phyloP scores from a whole-genome alignment of 2,113 vertebrate species.

The Oriolus oriolus region DNA sequence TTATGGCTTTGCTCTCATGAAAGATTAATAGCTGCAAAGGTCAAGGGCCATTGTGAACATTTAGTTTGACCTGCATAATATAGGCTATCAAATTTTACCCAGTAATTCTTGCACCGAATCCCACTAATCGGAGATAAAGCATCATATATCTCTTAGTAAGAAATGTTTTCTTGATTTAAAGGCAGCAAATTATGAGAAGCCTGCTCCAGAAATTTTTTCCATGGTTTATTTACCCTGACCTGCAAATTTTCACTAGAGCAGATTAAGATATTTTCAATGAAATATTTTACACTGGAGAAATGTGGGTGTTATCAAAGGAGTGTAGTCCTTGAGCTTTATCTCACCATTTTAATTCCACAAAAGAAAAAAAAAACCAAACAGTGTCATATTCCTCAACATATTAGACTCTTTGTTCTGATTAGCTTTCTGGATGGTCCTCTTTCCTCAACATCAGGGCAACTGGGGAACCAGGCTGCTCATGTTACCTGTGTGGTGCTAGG shows the following conservation, averaged over 20 bases:
- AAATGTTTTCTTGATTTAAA: not conserved
- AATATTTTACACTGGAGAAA: not conserved
- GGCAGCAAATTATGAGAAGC: not conserved
- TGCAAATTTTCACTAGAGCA: not conserved
- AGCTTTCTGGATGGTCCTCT: not conserved
- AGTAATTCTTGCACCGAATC: not conserved
- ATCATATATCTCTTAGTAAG: not conserved
- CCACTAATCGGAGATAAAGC: not conserved
- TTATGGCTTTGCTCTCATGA: slow-evolving; percentile 3
- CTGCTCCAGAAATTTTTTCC: not conserved
- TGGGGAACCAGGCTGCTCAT: not conserved
- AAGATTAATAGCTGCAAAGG: slow-evolving; percentile 23
- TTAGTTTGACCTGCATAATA: not conserved
- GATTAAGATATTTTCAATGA: not conserved
- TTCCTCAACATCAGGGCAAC: not conserved
- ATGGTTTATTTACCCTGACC: not conserved
- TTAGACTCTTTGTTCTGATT: not conserved
- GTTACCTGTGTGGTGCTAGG: not conserved
- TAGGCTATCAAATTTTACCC: not conserved
- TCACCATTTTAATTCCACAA: not conserved
- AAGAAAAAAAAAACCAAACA: not conserved
- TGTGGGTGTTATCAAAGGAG: not conserved
- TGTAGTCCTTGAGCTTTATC: not conserved
- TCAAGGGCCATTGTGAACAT: not conserved
- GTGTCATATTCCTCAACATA: not conserved